These are phyloP conservation scores for Excalfactoria chinensis DNA, from an alignment of 2,113 vertebrate species.

Conservation along the genomic window DNA sequence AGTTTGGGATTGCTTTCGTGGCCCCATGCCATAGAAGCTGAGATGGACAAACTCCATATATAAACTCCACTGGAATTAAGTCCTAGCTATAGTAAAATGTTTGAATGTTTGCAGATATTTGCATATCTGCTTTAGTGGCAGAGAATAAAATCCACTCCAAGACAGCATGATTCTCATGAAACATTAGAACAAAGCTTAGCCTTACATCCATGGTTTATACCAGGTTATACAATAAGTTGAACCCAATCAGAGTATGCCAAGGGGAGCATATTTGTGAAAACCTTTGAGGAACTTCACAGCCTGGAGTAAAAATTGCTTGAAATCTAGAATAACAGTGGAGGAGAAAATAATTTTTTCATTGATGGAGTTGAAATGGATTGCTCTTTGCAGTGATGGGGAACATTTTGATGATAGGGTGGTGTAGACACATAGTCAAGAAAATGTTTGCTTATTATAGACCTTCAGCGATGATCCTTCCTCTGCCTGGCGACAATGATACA, in stretches of 20 bases:
- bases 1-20: not conserved
- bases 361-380: not conserved
- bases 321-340: not conserved
- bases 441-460: slow-evolving; percentile 16
- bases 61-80: not conserved
- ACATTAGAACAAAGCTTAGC: not conserved
- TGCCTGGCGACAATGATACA: not conserved
- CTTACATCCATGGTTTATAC: not conserved
- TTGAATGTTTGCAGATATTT: not conserved
- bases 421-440: not conserved
- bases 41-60: not conserved
- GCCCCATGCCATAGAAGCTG: not conserved
- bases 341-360: not conserved
- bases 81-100: not conserved
- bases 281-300: not conserved
- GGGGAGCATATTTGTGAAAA: not conserved
- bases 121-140: not conserved
- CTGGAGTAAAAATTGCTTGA: not conserved
- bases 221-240: not conserved
- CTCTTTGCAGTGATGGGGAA: not conserved
- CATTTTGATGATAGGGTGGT: not conserved
- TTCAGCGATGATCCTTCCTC: not conserved
- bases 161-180: not conserved
- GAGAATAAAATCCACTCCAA: not conserved
- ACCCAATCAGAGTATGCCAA: not conserved